Percentiles rank a stretch among this genome's conserved stretches.
Evolutionary conservation across 1,140 invertebrate genomes (phyloP).

Genomic region (Gonatopus flavifemur): DNA sequence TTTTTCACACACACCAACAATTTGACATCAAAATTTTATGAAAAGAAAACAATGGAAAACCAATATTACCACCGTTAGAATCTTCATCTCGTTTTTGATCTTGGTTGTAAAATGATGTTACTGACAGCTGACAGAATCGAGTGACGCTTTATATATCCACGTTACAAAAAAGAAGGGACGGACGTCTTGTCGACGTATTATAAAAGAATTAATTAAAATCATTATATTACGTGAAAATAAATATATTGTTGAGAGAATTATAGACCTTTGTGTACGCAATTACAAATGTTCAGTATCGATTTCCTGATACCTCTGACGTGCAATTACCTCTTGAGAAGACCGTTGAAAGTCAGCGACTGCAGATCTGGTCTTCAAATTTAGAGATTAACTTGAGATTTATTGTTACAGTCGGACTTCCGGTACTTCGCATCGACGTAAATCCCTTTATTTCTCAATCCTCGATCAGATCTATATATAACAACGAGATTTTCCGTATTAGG

Average conservation of each 20-base stretch:
- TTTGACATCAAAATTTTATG: neutral
- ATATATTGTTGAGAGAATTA: constrained; percentile 38
- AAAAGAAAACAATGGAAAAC: constrained; percentile 2
- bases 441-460: no score
- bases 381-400: constrained; percentile 38
- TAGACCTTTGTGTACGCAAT: constrained; percentile 30
- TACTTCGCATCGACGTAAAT: no score
- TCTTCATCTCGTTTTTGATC: constrained; percentile 37
- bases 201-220: constrained; percentile 44
- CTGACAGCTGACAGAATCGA: constrained; percentile 23
- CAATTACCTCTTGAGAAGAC: constrained; percentile 28
- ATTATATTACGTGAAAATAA: constrained; percentile 33
- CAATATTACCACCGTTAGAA: constrained; percentile 32
- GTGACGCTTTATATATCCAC: constrained; percentile 42
- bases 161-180: constrained; percentile 22
- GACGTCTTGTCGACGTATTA: constrained; percentile 17
- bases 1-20: neutral
- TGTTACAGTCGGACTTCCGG: no score
- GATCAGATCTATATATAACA: no score
- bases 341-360: constrained; percentile 20
- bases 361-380: constrained; percentile 28
- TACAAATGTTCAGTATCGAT: constrained; percentile 46
- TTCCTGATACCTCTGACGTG: constrained; percentile 18
- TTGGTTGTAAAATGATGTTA: constrained; percentile 22
- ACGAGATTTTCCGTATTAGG: no score